Evolutionary conservation across 2,797 vertebrate species (phyloP), one percentile per base, ranked within the genome.

Genomic region (Thaleichthys pacificus): DNA sequence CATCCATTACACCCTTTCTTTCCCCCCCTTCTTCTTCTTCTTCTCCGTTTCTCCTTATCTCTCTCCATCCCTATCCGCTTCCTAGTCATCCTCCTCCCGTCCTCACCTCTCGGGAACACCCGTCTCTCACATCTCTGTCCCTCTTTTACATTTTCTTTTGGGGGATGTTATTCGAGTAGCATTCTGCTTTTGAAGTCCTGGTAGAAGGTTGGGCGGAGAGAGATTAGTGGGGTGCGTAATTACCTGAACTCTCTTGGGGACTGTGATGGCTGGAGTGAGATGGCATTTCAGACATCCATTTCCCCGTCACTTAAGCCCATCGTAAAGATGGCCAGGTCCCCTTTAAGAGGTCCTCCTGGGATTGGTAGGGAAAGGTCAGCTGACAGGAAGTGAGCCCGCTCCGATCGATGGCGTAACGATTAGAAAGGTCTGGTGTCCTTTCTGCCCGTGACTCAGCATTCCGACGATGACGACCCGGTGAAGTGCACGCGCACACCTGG

Each of bases 391-490:
- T 79, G 56, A 42, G 76, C 76, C 68, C 51, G 49, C 64, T 42
- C 12, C 30, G 73, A 82, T 88, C 77, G 54, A 84, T 89, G 73
- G 68, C 67, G 57, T 76, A 77, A 75, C 75, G 71, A 74, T 75
- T 74, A 61, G 76, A 63, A 78, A 76, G 70, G 83, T 84, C 83
- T 83, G 58, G 74, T 86, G 83, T 88, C 80, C 83, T 86, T 63
- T 81, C 70, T 80, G 80, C 76, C 73, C 82, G 80, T 91, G 88
- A 91, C 78, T 90, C 88, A 89, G 90, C 90, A 85, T 76, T 80
- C 72, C 38, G 80, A 81, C 82, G 70, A 79, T 71, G 79, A 85
- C 79, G 2, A 26, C 26, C 26, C 1, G 72, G 77, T 66, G 19
- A 65, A 51, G 65, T 4, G 0, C 72, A 73, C 12, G 2, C 72